Base-by-base conservation (phyloP, 2,888 invertebrate genomes). In the Plebejus argus region DNA sequence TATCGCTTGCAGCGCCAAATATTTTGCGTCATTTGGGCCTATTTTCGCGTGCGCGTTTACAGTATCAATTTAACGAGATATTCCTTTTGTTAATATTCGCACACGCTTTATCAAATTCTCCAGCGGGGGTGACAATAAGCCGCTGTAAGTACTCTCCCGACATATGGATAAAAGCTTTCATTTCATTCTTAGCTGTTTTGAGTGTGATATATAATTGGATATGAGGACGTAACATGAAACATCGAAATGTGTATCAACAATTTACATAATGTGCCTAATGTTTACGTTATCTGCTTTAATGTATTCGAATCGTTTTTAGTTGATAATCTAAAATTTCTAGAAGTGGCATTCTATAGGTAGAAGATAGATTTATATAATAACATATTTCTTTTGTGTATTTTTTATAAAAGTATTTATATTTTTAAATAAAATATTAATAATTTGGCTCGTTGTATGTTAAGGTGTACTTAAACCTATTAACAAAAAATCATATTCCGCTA, bases 11-110 rank as follows among this genome's bases (percentile, higher is more conserved):
- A 83, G 83, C 81, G 79, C 81, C 39, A 53, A 78, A 76, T 81
- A 75, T 79, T 79, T 79, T 80, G 74, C 78, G 81, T 79, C 70
- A 56, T 74, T 86, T 87, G 81, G 83, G 90, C 86, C 83, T 81
- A 90, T 83, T 85, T 86, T 92, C 82, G 84, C 83, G 77, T 90
- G 90, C 78, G 81, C 82, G 78, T 78, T 70, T 79, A 87, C 91
- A 88, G 91, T 94, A 94, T 94, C 94, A 94, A 93, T 93, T 94
- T 93, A 94, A 94, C 93, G 90, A 94, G 94, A 94, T 94, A 94
- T 94, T 94, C 94, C 94, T 94, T 94, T 94, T 94, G 94, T 94
- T 94, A 94, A 94, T 94, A 94, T 94, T 94, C 94, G 93, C 94
- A 93, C 93, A 92, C 94, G 94, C 92, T 94, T 94, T 94, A 94